These are phyloP conservation scores for Phyllopteryx taeniolatus DNA, from an alignment of 2,113 vertebrate species.

Conservation along the genomic window DNA sequence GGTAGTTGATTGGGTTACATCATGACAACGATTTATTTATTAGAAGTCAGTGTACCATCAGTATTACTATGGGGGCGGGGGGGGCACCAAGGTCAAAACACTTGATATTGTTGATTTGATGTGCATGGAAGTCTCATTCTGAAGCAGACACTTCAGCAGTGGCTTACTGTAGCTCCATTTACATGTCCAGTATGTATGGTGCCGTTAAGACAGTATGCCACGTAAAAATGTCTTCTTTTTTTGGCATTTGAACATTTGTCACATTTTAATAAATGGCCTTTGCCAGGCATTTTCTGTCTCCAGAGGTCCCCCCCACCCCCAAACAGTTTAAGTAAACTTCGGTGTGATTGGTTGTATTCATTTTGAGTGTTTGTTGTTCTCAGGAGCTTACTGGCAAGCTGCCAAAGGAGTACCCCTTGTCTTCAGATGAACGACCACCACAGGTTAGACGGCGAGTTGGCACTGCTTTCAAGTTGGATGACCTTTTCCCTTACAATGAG, in stretches of 20 bases:
- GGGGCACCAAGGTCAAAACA: background rate
- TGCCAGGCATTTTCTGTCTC: background rate
- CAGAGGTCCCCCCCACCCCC: background rate
- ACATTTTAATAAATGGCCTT: background rate
- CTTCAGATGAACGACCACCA: slow-evolving; percentile 84
- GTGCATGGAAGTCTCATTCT: no score
- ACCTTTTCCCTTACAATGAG: slow-evolving; percentile 87
- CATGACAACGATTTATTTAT: background rate
- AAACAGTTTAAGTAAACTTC: slow-evolving; percentile 6
- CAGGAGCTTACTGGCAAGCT: slow-evolving; percentile 93
- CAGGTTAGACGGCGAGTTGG: slow-evolving; percentile 86
- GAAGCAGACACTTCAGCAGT: background rate
- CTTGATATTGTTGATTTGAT: no score
- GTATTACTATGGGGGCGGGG: background rate
- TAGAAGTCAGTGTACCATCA: background rate
- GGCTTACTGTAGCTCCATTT: background rate
- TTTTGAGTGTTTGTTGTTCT: slow-evolving; percentile 22
- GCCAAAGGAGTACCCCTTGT: slow-evolving; percentile 91
- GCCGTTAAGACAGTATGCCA: background rate
- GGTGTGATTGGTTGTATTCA: background rate
- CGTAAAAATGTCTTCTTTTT: background rate
- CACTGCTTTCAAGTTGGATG: slow-evolving; percentile 87
- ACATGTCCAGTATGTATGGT: background rate
- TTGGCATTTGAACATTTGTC: background rate
- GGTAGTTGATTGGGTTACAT: background rate